phyloP scores from a whole-genome alignment of 2,888 invertebrate genomes.

The Athalia cordata region DNA sequence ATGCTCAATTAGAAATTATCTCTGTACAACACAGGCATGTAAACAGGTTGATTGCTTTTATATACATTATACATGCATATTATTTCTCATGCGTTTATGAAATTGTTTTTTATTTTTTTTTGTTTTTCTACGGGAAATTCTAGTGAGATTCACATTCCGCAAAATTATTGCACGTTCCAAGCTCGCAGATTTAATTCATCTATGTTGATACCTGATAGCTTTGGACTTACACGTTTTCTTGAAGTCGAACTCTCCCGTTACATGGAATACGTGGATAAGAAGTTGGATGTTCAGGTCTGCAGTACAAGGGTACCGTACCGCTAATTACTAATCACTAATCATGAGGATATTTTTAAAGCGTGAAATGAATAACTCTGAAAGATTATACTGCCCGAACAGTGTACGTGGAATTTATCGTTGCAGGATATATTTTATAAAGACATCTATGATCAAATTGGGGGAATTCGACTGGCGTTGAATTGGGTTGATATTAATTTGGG shows the following conservation, averaged over 20 bases:
- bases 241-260: background rate
- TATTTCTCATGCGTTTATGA: no score
- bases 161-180: conserved; percentile 1
- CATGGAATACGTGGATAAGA: background rate
- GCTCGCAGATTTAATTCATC: conserved; percentile 15
- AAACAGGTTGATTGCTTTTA: conserved; percentile 6
- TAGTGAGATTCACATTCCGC: no score
- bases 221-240: background rate
- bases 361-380: conserved; percentile 7
- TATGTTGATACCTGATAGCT: conserved; percentile 8
- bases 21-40: background rate
- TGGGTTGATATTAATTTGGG: no score
- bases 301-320: conserved; percentile 5
- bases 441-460: no score
- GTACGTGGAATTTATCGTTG: no score
- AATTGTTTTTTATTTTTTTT: no score
- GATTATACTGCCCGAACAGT: no score
- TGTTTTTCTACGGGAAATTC: no score
- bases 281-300: background rate
- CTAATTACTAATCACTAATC: conserved; percentile 23
- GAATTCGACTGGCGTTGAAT: no score
- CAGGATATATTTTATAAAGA: no score
- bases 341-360: conserved; percentile 7
- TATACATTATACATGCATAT: no score
- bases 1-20: conserved; percentile 15